Base-by-base conservation (phyloP, 1,140 invertebrate species). In the Heliconius himera region DNA sequence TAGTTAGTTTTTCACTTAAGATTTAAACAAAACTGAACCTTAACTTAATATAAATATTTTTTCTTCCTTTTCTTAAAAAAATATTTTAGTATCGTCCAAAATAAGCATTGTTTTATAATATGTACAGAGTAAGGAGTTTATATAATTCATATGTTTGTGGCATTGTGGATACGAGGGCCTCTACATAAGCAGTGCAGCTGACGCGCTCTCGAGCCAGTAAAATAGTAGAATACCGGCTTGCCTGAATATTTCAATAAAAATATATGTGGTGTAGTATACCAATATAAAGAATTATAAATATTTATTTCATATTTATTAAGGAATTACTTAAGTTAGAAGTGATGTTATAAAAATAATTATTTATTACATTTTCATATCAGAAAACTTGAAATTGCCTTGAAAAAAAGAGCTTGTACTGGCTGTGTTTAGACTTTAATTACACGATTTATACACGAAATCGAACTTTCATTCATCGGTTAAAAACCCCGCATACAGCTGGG, bases 121-220 rank as follows among this genome's bases (percentile, higher is more conserved):
- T 29, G 9, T 66, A 66, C 8, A 29, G 0, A 13, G n/a, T 66
- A 66, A 66, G 22, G 60, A 66, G 26, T 26, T 66, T 66, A 66
- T 66, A 66, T 26, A 66, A 26, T 66, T 66, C 60, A 66, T 16
- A 66, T 66, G 60, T 66, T 66, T 66, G 60, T 66, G 60, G 26
- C 60, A 66, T 66, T 66, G 56, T 66, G 60, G 60, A 66, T 66
- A 66, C 22, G 11, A 66, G 60, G 29, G 60, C 60, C 60, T 29
- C 60, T 66, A 26, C 26, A 66, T 66, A 66, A 26, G 60, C 60
- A 13, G 13, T 66, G 60, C 60, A 66, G 60, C 60, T 66, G 60
- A 66, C 60, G 60, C 60, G 60, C 60, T 66, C 60, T 66, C 60
- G 60, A 66, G 60, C 60, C 60, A 66, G 60, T 66, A 66, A 66